Percentiles rank a stretch among this genome's conserved stretches.
phyloP scores from a whole-genome alignment of 37 sponge, comb jelly and placozoan species.

The Haliclona indistincta region DNA sequence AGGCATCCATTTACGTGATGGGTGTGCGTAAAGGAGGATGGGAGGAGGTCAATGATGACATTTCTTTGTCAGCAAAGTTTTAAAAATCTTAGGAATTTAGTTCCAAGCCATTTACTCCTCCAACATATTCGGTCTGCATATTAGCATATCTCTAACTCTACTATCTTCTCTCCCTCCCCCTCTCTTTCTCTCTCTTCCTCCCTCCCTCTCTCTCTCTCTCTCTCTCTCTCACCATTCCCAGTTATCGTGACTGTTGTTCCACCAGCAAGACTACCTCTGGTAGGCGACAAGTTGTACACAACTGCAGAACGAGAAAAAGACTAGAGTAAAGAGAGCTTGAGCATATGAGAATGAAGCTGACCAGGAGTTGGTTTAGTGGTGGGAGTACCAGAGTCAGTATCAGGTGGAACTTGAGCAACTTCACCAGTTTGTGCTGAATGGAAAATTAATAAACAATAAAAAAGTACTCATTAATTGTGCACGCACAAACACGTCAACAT shows the following conservation, averaged over 20 bases:
- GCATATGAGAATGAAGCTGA: background rate
- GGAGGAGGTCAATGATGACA: too few relatives aligned
- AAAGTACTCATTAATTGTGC: background rate
- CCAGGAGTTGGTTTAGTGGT: background rate
- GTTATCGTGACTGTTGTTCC: conserved; percentile 9
- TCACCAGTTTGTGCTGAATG: too few relatives aligned
- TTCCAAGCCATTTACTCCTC: too few relatives aligned
- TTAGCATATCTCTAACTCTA: too few relatives aligned
- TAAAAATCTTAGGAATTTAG: too few relatives aligned
- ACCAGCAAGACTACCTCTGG: conserved; percentile 35
- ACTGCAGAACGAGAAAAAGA: background rate
- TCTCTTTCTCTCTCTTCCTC: background rate
- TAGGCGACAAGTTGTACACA: conserved; percentile 11
- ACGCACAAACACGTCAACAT: background rate
- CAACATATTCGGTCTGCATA: too few relatives aligned
- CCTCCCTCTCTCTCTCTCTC: background rate
- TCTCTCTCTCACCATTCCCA: conserved; percentile 27
- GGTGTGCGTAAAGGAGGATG: too few relatives aligned
- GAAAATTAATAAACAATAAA: background rate
- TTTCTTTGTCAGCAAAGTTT: too few relatives aligned
- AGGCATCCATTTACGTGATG: too few relatives aligned
- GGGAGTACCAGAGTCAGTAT: background rate
- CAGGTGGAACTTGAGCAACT: too few relatives aligned
- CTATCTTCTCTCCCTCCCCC: too few relatives aligned
- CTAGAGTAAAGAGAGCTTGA: background rate